phyloP scores from a whole-genome alignment of 2,888 invertebrate genomes.

The Argyresthia goedartella region DNA sequence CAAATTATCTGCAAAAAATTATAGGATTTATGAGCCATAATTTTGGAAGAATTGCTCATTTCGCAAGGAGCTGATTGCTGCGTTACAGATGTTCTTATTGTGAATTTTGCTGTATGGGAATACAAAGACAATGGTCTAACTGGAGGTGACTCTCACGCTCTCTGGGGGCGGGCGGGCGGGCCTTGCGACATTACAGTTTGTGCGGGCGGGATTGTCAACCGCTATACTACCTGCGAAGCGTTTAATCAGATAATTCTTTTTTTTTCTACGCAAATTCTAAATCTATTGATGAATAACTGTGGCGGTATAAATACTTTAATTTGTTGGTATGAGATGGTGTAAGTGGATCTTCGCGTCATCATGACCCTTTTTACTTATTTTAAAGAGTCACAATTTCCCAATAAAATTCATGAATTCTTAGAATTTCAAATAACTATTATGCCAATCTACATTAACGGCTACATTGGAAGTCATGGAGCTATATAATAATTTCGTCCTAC shows the following conservation, averaged over 20 bases:
- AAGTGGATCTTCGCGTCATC: no score
- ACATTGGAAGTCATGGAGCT: no score
- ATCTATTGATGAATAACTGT: no score
- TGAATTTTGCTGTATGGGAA: slow-evolving; percentile 55
- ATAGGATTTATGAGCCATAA: no score
- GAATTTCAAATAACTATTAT: no score
- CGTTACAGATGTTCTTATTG: slow-evolving; percentile 23
- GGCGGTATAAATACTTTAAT: no score
- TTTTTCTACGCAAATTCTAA: not conserved
- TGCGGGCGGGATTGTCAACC: slow-evolving; percentile 15
- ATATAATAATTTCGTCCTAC: not conserved
- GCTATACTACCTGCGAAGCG: not conserved
- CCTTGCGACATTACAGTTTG: slow-evolving; percentile 44
- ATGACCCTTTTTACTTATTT: no score
- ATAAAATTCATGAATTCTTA: no score
- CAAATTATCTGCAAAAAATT: no score
- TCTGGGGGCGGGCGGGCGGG: slow-evolving; percentile 28
- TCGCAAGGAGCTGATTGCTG: slow-evolving; percentile 33
- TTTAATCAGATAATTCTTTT: slow-evolving; percentile 4
- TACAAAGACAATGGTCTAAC: slow-evolving; percentile 37
- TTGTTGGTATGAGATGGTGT: no score
- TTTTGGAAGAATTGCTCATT: slow-evolving; percentile 14
- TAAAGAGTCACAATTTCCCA: no score
- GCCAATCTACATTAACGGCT: no score
- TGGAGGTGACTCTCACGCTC: slow-evolving; percentile 46